A percentile compares a stretch with the other conserved stretches of the same genome.
Evolutionary conservation across 2,113 vertebrate genomes (phyloP).

Genomic region (Coturnix japonica): DNA sequence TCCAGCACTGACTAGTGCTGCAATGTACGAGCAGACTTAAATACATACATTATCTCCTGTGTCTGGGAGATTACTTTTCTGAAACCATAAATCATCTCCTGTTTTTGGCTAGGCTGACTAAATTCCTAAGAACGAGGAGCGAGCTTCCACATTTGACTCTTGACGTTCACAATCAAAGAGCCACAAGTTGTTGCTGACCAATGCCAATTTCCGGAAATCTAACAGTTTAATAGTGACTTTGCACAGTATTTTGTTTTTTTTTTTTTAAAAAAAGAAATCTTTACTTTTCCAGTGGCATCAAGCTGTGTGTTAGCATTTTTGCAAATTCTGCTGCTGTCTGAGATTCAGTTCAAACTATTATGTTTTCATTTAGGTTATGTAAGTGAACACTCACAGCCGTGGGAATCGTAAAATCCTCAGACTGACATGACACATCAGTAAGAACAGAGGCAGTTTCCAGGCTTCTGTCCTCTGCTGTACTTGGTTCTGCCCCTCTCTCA

Average conservation of each 20-base stretch:
- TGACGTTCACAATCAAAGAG: neutral
- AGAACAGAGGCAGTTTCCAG: conserved; percentile 23
- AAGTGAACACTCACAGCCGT: neutral
- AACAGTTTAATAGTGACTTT: neutral
- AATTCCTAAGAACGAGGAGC: too few species aligned
- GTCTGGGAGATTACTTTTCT: neutral
- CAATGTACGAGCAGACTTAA: neutral
- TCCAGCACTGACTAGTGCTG: neutral
- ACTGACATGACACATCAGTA: conserved; percentile 15
- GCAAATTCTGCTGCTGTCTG: conserved; percentile 25
- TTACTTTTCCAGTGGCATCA: conserved; percentile 61
- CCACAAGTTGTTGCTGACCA: rapidly evolving
- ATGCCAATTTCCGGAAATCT: neutral
- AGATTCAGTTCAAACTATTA: conserved; percentile 33
- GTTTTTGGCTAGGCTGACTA: neutral
- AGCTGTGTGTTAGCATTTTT: neutral
- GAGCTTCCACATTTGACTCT: neutral
- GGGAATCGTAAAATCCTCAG: conserved; percentile 18
- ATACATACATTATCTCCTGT: rapidly evolving
- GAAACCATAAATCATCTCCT: neutral
- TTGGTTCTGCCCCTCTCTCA: conserved; percentile 43
- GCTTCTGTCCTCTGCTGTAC: neutral
- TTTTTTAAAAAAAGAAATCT: neutral
- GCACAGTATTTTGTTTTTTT: too few species aligned
- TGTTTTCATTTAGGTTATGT: conserved; percentile 39